Conservation (phyloP, 2,888 invertebrate species). For the Habroteleia sp. region DNA sequence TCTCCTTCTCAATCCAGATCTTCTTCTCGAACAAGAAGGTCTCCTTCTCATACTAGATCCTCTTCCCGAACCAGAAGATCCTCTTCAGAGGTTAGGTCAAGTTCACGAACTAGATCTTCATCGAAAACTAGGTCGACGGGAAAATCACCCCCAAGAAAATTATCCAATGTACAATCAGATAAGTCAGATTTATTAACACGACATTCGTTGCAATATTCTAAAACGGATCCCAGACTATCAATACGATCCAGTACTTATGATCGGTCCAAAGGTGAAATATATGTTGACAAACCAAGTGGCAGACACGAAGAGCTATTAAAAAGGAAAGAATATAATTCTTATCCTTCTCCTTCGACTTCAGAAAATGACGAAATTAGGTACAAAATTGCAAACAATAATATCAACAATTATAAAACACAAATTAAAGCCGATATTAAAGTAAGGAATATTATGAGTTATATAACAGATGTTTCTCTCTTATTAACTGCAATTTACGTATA, state of each 20-base stretch:
- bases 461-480: conserved; percentile 88
- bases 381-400: conserved; percentile 46
- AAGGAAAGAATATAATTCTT: too few relatives aligned
- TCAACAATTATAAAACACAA: conserved; percentile 80
- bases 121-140: conserved; percentile 53
- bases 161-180: conserved; percentile 69
- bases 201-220: background rate
- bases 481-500: conserved; percentile 91
- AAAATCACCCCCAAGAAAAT: conserved; percentile 63
- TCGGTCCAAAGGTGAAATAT: conserved; percentile 69
- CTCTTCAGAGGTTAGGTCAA: conserved; percentile 34
- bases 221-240: conserved; percentile 67
- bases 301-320: too few relatives aligned
- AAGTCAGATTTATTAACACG: conserved; percentile 64
- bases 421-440: conserved; percentile 86
- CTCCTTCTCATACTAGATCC: conserved; percentile 65
- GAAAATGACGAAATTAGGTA: too few relatives aligned
- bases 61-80: conserved; percentile 71
- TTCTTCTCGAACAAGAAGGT: conserved; percentile 70
- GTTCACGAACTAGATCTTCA: conserved; percentile 12
- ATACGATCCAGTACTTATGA: conserved; percentile 76
- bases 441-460: conserved; percentile 86
- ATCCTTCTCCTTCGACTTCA: too few relatives aligned
- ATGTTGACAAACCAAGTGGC: too few relatives aligned
- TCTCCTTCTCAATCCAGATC: conserved; percentile 65